Percentiles rank a stretch among this genome's conserved stretches.
Conservation (phyloP, 2,113 vertebrate species). For the Aramus guarauna region DNA sequence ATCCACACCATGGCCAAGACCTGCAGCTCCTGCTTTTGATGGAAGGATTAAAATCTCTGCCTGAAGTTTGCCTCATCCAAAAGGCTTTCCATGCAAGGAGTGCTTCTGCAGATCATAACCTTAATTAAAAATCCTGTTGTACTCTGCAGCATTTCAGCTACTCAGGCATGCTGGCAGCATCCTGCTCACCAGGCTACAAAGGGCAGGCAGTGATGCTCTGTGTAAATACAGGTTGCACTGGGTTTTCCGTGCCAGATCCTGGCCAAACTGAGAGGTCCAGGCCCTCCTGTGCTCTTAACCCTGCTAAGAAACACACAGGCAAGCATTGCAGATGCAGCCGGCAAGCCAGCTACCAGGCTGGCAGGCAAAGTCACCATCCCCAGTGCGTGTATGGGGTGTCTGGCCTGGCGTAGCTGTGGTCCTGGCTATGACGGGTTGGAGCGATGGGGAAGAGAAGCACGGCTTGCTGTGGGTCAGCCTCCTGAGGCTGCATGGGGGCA, state of each 20-base stretch:
- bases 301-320: neutral
- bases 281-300: neutral
- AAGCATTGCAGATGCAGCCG: neutral
- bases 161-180: neutral
- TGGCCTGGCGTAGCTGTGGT: fast-evolving
- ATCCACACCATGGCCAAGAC: neutral
- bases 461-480: neutral
- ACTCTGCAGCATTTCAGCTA: neutral
- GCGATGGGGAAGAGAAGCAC: neutral
- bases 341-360: neutral
- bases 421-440: fast-evolving
- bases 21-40: neutral
- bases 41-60: neutral
- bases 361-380: neutral
- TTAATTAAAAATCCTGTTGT: conserved; percentile 3
- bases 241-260: neutral
- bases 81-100: neutral
- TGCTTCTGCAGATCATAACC: neutral
- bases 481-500: neutral
- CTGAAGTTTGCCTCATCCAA: neutral
- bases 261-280: neutral
- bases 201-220: neutral
- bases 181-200: neutral
- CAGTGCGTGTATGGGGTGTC: neutral
- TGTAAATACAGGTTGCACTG: neutral